Evolutionary conservation across 2,888 invertebrate species (phyloP), one percentile per base, ranked within the genome.

Genomic region (Tholera decimalis): DNA sequence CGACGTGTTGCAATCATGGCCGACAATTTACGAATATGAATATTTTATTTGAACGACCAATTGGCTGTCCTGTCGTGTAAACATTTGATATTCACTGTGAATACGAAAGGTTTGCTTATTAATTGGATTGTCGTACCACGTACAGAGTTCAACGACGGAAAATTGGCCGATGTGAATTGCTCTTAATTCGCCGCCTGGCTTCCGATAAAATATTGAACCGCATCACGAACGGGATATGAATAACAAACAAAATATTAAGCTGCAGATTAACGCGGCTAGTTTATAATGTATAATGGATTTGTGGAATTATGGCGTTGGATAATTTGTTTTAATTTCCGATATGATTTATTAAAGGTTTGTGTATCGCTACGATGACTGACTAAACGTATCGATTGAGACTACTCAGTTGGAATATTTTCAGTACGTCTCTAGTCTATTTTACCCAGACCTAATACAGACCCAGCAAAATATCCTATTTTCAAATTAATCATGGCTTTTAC

Each of bases 51-150:
- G 86, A 87, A 89, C 86, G 88, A 87, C 88, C 91, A 88, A 91
- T 91, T 91, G 88, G 86, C 83, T 88, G 85, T 79, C 83, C 84
- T 88, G 85, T 78, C 86, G 86, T 79, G 84, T 87, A 90, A 92
- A 92, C 88, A 91, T 93, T 94, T 93, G 86, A 91, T 92, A 93
- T 94, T 93, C 93, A 90, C 89, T 83, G 89, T 89, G 92, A 89
- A 90, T 92, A 85, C 91, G 89, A 91, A 92, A 93, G 92, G 91
- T 92, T 92, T 92, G 91, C 91, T 93, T 92, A 93, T 92, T 93
- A 93, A 93, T 92, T 92, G 91, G 91, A 92, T 92, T 93, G 89
- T 92, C 91, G 89, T 89, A 84, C 85, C 89, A 88, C 88, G 89
- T 87, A 84, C 83, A 75, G 81, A 77, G 69, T 66, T 82, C 83